Evolutionary conservation across 2,797 vertebrate genomes (phyloP), one percentile per base, ranked within the genome.

Genomic region (Petrocephalus schoutedeni): DNA sequence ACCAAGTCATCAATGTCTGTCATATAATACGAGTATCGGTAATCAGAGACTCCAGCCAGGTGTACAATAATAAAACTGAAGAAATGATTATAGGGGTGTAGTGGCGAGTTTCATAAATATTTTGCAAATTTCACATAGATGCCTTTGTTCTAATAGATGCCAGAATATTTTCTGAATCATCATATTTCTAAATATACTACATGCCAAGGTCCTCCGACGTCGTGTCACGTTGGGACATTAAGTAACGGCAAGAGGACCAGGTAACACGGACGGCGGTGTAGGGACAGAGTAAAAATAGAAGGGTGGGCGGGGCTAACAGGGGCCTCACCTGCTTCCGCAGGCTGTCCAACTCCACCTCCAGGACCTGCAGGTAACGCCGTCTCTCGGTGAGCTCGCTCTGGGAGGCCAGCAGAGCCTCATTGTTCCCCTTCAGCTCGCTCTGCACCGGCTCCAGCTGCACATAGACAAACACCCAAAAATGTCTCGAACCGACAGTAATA

Each of bases 311-410:
- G 49, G 4, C 80, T 8, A 28, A 28, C 16, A 8, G 1, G 49
- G 49, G 71, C 58, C 91, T 93, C 90, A 96, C 96, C 95, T 96
- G 96, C 91, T 96, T 96, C 90, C 96, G 95, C 89, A 96, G 94
- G 89, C 94, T 93, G 87, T 96, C 96, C 92, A 96, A 94, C 92
- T 96, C 96, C 92, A 95, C 94, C 91, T 96, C 95, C 91, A 96
- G 94, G 14, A 90, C 95, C 92, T 96, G 95, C 90, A 96, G 93
- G 93, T 95, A 95, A 90, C 95, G 96, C 74, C 96, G 95, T 88
- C 95, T 93, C 92, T 96, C 96, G 0, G 90, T 92, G 89, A 96
- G 92, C 92, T 96, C 96, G 2, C 92, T 88, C 91, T 95, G 94
- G 61, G 95, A 91, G 16, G 90, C 91, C 86, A 95, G 93, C 91